Evolutionary conservation across 2,888 invertebrate species (phyloP), one percentile per base, ranked within the genome.

Genomic region (Crematogaster levior): DNA sequence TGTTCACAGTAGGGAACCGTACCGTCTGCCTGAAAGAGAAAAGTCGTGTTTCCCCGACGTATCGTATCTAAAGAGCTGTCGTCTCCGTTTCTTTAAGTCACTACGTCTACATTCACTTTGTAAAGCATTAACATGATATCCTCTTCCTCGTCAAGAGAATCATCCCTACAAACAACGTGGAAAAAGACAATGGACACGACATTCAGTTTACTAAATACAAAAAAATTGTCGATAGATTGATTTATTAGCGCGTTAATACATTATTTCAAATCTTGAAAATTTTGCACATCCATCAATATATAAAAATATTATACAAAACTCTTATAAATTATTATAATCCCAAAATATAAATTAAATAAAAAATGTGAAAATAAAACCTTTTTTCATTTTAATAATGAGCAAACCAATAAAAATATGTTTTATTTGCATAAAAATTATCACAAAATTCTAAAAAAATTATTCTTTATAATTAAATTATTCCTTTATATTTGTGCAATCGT

Each of bases 41-140:
- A 90, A 90, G 85, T 89, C 90, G 53, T 90, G 90, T 88, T 90
- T 89, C 48, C 27, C 65, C 53, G 81, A 61, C 51, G 85, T 82
- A 84, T 82, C 85, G 86, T 88, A 73, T 60, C 89, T 87, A 86
- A 89, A 89, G 87, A 89, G 83, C 89, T 90, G 89, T 90, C 88
- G 85, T 87, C 87, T 89, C 86, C 84, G 79, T 83, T 86, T 85
- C 85, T 85, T 77, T 58, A 74, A 81, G 48, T 81, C 77, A 63
- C 81, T 84, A 90, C 72, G 85, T 87, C 85, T 87, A 89, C 90
- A 88, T 87, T 82, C 68, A 58, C 75, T 24, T 30, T n/a, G 30
- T 61, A 15, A 27, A 1, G 40, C 60, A 61, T 48, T 56, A 66
- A 70, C 70, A 56, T 79, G 70, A 79, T 70, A 70, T 56, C n/a